Conservation (phyloP, 1,140 invertebrate genomes). For the Cydia amplana region DNA sequence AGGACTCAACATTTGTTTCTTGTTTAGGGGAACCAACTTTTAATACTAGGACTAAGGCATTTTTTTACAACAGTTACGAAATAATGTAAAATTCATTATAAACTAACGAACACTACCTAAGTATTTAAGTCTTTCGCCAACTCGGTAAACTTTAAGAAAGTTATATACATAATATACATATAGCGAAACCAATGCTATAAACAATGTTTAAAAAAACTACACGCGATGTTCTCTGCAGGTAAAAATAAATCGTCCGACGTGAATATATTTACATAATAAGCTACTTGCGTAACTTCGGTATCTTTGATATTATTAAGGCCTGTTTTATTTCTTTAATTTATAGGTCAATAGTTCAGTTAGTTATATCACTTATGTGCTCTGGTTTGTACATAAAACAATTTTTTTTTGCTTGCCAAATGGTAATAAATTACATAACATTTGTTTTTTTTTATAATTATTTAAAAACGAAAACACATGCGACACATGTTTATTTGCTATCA, state of each 20-base stretch:
- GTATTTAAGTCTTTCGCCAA: background rate
- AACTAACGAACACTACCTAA: background rate
- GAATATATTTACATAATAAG: slow-evolving; percentile 23
- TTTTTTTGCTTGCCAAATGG: too few relatives aligned
- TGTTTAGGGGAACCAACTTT: too few relatives aligned
- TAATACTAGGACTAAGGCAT: background rate
- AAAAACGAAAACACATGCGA: too few relatives aligned
- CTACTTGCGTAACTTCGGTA: background rate
- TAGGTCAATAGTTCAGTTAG: background rate
- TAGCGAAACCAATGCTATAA: background rate
- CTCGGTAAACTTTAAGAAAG: background rate
- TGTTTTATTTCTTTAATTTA: background rate
- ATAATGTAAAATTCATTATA: background rate
- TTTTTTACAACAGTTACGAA: too few relatives aligned
- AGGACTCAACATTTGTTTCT: too few relatives aligned
- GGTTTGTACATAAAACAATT: too few relatives aligned
- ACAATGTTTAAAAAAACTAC: slow-evolving; percentile 5
- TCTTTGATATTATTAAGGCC: background rate
- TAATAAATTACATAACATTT: too few relatives aligned
- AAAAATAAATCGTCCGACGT: slow-evolving; percentile 19
- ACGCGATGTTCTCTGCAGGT: slow-evolving; percentile 19
- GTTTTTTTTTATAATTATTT: too few relatives aligned
- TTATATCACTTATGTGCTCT: too few relatives aligned
- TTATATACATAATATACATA: too few relatives aligned
- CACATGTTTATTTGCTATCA: too few relatives aligned